Percentiles rank a stretch among this genome's conserved stretches.
phyloP scores from a whole-genome alignment of 2,797 vertebrate species.

The Ptychadena robeensis region DNA sequence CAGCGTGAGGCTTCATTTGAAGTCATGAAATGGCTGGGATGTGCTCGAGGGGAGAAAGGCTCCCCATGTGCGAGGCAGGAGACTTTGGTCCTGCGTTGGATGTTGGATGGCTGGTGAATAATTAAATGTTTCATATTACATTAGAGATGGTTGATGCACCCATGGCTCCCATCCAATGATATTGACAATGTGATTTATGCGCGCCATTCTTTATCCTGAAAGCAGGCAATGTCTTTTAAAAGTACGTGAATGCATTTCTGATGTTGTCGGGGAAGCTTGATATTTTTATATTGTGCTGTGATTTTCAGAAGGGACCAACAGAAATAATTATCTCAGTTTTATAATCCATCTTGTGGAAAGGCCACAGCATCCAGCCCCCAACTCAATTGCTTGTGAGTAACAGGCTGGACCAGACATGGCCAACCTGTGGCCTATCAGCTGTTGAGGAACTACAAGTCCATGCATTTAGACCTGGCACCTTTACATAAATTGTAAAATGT shows the following conservation, averaged over 20 bases:
- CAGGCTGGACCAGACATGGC: slow-evolving; percentile 73
- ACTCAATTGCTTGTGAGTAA: slow-evolving; percentile 71
- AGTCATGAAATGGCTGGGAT: not conserved
- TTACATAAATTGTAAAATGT: too few relatives aligned
- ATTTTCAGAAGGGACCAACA: slow-evolving; percentile 65
- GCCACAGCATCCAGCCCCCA: slow-evolving; percentile 55
- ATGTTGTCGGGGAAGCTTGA: not conserved
- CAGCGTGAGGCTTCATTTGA: not conserved
- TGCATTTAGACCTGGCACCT: not conserved
- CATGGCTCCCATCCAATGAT: not conserved
- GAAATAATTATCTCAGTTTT: slow-evolving; percentile 66
- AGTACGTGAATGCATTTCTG: not conserved
- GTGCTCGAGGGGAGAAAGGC: not conserved
- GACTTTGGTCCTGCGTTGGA: slow-evolving; percentile 3
- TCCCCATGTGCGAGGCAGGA: not conserved
- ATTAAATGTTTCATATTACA: slow-evolving; percentile 8
- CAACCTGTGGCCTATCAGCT: slow-evolving; percentile 62
- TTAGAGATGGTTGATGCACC: not conserved
- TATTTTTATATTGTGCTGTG: not conserved
- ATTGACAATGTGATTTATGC: not conserved
- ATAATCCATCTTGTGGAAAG: slow-evolving; percentile 59
- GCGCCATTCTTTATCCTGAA: not conserved
- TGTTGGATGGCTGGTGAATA: slow-evolving; percentile 10
- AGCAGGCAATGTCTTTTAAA: not conserved
- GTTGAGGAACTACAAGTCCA: not conserved